These are phyloP conservation scores for Gymnocypris eckloni DNA, from an alignment of 2,797 vertebrate genomes.

Conservation along the genomic window DNA sequence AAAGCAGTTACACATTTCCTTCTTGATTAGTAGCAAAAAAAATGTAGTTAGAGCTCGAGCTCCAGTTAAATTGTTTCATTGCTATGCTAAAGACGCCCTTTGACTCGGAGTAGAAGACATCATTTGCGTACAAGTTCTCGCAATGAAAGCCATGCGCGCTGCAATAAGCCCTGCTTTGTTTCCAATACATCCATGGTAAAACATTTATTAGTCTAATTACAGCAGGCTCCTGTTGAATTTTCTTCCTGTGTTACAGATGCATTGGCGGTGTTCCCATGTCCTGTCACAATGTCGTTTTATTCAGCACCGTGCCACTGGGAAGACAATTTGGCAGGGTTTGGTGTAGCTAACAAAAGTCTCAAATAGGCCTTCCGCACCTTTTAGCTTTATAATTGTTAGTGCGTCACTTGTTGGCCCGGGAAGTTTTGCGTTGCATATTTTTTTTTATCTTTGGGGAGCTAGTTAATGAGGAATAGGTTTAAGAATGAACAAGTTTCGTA, in stretches of 20 bases:
- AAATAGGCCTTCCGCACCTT: constrained; percentile 31
- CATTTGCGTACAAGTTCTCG: constrained; percentile 72
- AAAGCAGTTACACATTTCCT: constrained; percentile 57
- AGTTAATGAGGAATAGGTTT: constrained; percentile 41
- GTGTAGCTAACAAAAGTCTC: constrained; percentile 58
- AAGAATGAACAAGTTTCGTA: constrained; percentile 8
- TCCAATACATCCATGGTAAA: constrained; percentile 79
- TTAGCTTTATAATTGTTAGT: constrained; percentile 27
- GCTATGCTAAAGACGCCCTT: constrained; percentile 73
- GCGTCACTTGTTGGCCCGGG: constrained; percentile 21
- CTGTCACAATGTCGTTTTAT: constrained; percentile 70
- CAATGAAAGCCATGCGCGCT: constrained; percentile 74
- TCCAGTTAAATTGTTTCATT: constrained; percentile 76
- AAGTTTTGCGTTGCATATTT: constrained; percentile 35
- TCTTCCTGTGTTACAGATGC: constrained; percentile 80
- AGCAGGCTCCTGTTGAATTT: constrained; percentile 74
- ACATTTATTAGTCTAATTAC: constrained; percentile 85
- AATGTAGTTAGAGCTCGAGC: constrained; percentile 48
- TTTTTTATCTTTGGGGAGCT: constrained; percentile 17
- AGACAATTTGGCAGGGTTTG: constrained; percentile 59
- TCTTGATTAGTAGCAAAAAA: constrained; percentile 55
- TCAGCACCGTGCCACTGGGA: constrained; percentile 57
- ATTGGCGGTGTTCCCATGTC: constrained; percentile 77
- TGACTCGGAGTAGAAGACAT: constrained; percentile 76
- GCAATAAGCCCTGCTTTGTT: constrained; percentile 80